Percentiles rank a stretch among this genome's conserved stretches.
These are phyloP conservation scores for Etia nguti DNA, from an alignment of 2,113 vertebrate species.

Conservation along the genomic window DNA sequence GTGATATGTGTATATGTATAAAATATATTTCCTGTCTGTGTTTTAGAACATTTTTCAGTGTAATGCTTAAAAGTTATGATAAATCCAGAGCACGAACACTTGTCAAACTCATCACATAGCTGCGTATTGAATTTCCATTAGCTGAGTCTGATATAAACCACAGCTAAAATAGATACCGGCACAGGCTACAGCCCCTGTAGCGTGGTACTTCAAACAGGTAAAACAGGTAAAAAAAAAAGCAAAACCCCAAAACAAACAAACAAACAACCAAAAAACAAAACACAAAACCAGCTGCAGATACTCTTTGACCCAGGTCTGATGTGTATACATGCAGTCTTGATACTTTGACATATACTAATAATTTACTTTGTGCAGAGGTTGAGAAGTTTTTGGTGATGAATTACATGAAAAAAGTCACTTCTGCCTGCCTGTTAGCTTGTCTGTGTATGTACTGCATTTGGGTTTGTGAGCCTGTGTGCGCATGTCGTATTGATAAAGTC, in stretches of 20 bases:
- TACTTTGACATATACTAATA: conserved; percentile 84
- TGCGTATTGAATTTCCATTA: neutral
- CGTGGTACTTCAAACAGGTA: neutral
- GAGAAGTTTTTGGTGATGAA: conserved; percentile 55
- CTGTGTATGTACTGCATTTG: neutral
- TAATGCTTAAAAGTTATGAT: neutral
- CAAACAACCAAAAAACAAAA: neutral
- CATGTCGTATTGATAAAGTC: neutral
- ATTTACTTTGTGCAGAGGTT: conserved; percentile 87
- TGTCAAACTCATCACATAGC: neutral
- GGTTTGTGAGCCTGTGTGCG: neutral
- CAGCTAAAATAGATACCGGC: neutral
- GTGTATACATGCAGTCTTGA: conserved; percentile 80
- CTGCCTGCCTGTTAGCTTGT: neutral
- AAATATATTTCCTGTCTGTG: neutral
- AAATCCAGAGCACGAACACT: neutral
- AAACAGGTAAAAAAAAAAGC: too few relatives aligned
- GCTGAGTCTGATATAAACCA: neutral
- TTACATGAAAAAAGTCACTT: neutral
- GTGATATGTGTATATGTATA: neutral
- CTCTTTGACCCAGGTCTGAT: conserved; percentile 52
- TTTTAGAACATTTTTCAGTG: neutral
- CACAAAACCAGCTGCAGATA: neutral
- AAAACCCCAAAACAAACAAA: neutral
- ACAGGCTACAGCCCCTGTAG: neutral